Evolutionary conservation across 1,140 invertebrate genomes (phyloP).

Genomic region (Drosophila arizonae): DNA sequence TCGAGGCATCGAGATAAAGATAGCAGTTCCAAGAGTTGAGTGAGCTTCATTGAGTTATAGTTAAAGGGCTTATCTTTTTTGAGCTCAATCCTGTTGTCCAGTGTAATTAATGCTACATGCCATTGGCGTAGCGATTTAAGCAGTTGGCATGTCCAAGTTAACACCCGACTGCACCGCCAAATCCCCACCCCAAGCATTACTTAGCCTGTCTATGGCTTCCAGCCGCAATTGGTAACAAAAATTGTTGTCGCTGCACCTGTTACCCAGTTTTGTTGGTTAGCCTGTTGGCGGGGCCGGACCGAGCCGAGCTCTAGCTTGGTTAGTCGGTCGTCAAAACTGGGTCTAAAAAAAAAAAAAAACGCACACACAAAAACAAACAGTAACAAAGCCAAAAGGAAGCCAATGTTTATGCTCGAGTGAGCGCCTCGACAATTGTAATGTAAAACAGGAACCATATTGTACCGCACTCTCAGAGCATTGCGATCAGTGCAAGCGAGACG

Average conservation of each 20-base stretch:
- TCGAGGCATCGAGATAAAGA: not conserved
- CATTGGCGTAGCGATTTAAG: conserved; percentile 12
- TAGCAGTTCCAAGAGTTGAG: not conserved
- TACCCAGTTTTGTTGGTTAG: conserved; percentile 66
- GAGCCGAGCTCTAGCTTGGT: conserved; percentile 41
- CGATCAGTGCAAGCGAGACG: conserved; percentile 22
- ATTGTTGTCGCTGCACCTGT: conserved; percentile 61
- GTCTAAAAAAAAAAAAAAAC: conserved; percentile 52
- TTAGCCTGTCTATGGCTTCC: conserved; percentile 49
- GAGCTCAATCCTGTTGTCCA: conserved; percentile 22
- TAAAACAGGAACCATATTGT: conserved; percentile 75
- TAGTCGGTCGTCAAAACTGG: conserved; percentile 73
- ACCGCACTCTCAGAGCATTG: not conserved
- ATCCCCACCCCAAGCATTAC: conserved; percentile 13
- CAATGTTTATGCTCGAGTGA: conserved; percentile 75
- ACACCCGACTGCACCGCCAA: not conserved
- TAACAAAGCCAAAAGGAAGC: conserved; percentile 60
- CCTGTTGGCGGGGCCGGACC: conserved; percentile 28
- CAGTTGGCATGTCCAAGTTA: conserved; percentile 24
- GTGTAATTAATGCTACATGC: conserved; percentile 35
- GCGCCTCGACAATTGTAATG: conserved; percentile 64
- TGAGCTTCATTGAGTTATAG: not conserved
- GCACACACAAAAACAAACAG: conserved; percentile 30
- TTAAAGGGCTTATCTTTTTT: not conserved
- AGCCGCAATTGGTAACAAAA: conserved; percentile 41